Evolutionary conservation across 2,888 invertebrate species (phyloP), one percentile per base, ranked within the genome.

Genomic region (Ophraella communa): DNA sequence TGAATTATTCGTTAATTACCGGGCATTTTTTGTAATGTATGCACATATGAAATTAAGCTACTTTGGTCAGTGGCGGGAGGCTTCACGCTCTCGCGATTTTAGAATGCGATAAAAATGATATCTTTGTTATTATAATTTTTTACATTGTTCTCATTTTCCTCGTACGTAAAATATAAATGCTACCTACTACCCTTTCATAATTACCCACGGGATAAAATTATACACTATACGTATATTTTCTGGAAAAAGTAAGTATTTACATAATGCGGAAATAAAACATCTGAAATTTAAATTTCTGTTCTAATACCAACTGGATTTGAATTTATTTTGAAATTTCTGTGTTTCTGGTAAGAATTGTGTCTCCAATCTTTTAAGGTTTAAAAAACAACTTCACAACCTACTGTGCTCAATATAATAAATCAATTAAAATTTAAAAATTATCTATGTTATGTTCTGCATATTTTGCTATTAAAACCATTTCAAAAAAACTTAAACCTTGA

Each of bases 61-160:
- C 67, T 72, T n/a, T 74, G 74, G 74, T 74, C 74, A 74, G 73
- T 69, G 66, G 71, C 74, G 70, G 74, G 72, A 74, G 74, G 77
- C 77, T 76, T 69, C 76, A 76, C 72, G 75, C 65, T 70, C 74
- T 73, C n/a, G n/a, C n/a, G 76, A 64, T 59, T 68, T 61, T 68
- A 69, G 77, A 74, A 77, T 77, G 74, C 71, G 72, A 77, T 77
- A 79, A 74, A 76, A 77, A 77, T 76, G 78, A 78, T n/a, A n/a
- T 77, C 77, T 77, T 79, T 79, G 78, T 79, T 78, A 79, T 79
- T 79, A 78, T 78, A 78, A 77, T 78, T 77, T 77, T 72, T 78
- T n/a, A n/a, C 78, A 77, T 77, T 78, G 77, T 78, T 74, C 75
- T n/a, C n/a, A 74, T 70, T 69, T 69, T 67, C 70, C 71, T 70